These are phyloP conservation scores for Leptopilina myrica DNA, from an alignment of 2,888 invertebrate genomes.

Conservation along the genomic window DNA sequence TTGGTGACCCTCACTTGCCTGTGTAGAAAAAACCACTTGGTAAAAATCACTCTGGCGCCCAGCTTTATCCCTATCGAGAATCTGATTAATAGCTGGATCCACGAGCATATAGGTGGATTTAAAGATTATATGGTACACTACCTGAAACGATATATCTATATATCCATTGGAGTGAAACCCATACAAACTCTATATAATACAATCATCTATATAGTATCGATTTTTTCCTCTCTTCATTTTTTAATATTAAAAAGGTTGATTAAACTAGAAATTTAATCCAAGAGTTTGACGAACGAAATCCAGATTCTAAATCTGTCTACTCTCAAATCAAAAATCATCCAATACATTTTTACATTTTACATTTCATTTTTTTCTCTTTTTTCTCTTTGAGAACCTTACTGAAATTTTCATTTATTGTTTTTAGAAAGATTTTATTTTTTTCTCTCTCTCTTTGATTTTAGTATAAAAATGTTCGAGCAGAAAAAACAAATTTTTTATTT, in stretches of 20 bases:
- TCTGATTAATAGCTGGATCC: slow-evolving; percentile 72
- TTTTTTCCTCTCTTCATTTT: background rate
- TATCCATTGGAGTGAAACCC: slow-evolving; percentile 17
- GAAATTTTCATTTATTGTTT: background rate
- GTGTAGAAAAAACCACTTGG: slow-evolving; percentile 60
- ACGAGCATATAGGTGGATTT: slow-evolving; percentile 60
- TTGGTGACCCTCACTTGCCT: slow-evolving; percentile 51
- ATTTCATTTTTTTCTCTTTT: background rate
- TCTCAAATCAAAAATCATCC: slow-evolving; percentile 5
- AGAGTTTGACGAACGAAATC: slow-evolving; percentile 15
- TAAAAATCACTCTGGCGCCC: slow-evolving; percentile 60
- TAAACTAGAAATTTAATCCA: slow-evolving; percentile 33
- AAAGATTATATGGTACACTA: slow-evolving; percentile 52
- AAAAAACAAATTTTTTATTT: too few species aligned
- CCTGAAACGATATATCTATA: slow-evolving; percentile 12
- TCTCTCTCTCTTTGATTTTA: too few species aligned
- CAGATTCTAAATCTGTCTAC: slow-evolving; percentile 15
- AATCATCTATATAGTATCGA: slow-evolving; percentile 1
- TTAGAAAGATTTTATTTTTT: background rate
- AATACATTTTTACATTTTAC: background rate
- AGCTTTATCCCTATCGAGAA: slow-evolving; percentile 67
- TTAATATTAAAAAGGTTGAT: slow-evolving; percentile 14
- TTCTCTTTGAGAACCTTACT: background rate
- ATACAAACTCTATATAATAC: slow-evolving; percentile 18
- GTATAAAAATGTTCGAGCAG: too few species aligned